phyloP scores from a whole-genome alignment of 64 coral and sea anemone genomes.

The Montipora foliosa region DNA sequence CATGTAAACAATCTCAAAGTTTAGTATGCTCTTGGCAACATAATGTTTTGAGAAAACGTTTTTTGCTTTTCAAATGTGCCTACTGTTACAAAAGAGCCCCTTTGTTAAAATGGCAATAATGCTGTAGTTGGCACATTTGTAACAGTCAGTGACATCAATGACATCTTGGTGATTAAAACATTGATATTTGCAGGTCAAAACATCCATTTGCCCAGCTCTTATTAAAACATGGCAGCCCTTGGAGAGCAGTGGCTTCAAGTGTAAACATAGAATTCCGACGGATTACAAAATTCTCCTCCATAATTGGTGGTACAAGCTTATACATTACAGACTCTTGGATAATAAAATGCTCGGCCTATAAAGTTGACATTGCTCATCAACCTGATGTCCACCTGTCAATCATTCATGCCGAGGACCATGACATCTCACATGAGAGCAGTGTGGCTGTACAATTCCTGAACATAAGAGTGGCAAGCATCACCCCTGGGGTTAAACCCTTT shows the following conservation, averaged over 20 bases:
- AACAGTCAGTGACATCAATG: too few relatives aligned
- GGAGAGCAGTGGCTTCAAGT: slow-evolving; percentile 94
- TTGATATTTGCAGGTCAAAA: slow-evolving; percentile 58
- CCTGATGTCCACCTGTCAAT: slow-evolving; percentile 94
- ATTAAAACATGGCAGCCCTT: slow-evolving; percentile 86
- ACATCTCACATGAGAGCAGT: slow-evolving; percentile 93
- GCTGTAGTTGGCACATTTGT: neutral
- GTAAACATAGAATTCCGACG: slow-evolving; percentile 97
- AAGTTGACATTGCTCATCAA: slow-evolving; percentile 92
- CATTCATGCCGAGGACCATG: slow-evolving; percentile 92
- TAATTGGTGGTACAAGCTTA: slow-evolving; percentile 96
- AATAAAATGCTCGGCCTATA: slow-evolving; percentile 92
- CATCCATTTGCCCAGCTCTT: slow-evolving; percentile 89
- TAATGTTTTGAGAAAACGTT: too few relatives aligned
- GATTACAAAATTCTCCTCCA: slow-evolving; percentile 94
- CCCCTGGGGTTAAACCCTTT: slow-evolving; percentile 82
- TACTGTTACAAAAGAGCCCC: too few relatives aligned
- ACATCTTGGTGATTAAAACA: too few relatives aligned
- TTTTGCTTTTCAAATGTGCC: too few relatives aligned
- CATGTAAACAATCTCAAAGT: too few relatives aligned
- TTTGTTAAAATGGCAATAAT: neutral
- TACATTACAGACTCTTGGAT: slow-evolving; percentile 99
- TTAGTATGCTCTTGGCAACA: too few relatives aligned
- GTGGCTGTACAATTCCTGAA: slow-evolving; percentile 93
- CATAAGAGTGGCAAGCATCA: slow-evolving; percentile 90